Base-by-base conservation (phyloP, 2,797 vertebrate genomes). In the Emydoidea blandingii region DNA sequence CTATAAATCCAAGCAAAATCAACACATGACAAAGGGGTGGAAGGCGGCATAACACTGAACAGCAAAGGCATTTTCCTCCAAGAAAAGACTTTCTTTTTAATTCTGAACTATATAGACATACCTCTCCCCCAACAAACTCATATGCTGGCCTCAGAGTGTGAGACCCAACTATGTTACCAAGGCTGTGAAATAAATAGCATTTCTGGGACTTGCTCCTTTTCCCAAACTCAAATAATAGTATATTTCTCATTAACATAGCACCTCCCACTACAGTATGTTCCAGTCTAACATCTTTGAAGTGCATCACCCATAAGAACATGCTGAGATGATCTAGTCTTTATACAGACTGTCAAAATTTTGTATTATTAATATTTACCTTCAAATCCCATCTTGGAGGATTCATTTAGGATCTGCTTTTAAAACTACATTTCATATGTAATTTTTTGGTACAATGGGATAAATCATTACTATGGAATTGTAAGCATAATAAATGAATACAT, bases 1-100 rank as follows among this genome's bases (percentile, higher is more conserved):
- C 99, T 99, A 95, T 82, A 98, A 98, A 78, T 18, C 12, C 89
- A 95, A 91, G 86, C 29, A 90, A 52, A 27, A 76, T 19, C 6
- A 89, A 34, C 12, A 34, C 86, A 44, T 25, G 68, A 89, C 1
- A n/a, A 52, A n/a, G 0, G 1, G 74, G 37, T 56, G 84, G 14
- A 72, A 2, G 54, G 23, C 1, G 47, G 4, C 52, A 44, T 47
- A 49, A 25, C 2, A n/a, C 0, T 86, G 5, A n/a, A 53, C 52
- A 89, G 89, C 68, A 80, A 4, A 62, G 6, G 31, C 37, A 9
- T 72, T 91, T 8, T 31, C 11, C 83, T 87, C 47, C 59, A 52
- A 37, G 16, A 52, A 54, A 65, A 80, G 11, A 44, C 25, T 59
- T 56, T 57, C 88, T n/a, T 89, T 92, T 16, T 79, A 76, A 74